These are phyloP conservation scores for Drosophila picticornis DNA, from an alignment of 2,888 invertebrate species.

Conservation along the genomic window DNA sequence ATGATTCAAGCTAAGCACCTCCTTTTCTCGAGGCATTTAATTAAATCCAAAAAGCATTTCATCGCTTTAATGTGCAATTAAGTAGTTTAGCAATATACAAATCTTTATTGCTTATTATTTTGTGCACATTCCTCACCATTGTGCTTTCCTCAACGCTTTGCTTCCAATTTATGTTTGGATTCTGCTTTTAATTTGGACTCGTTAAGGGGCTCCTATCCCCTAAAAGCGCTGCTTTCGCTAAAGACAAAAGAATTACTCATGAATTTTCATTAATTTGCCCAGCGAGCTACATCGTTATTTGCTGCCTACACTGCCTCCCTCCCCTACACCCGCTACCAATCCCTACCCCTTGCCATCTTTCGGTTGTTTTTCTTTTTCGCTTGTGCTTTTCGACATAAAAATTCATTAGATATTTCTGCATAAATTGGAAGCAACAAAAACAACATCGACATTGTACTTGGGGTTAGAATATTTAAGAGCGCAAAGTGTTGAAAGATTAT, in stretches of 20 bases:
- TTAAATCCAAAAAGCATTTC: conserved; percentile 56
- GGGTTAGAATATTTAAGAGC: not conserved
- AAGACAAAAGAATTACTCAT: conserved; percentile 62
- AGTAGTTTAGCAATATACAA: conserved; percentile 59
- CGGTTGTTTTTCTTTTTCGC: conserved; percentile 19
- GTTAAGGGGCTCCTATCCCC: conserved; percentile 42
- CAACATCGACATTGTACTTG: conserved; percentile 11
- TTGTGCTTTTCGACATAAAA: conserved; percentile 54
- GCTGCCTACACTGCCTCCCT: not conserved
- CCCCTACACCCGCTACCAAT: not conserved
- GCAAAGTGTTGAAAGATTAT: not conserved
- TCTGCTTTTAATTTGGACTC: conserved; percentile 69
- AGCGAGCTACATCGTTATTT: conserved; percentile 7
- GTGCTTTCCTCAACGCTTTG: conserved; percentile 4
- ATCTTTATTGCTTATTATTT: conserved; percentile 73
- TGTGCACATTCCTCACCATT: conserved; percentile 47
- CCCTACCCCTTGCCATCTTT: not conserved
- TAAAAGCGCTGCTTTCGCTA: conserved; percentile 4
- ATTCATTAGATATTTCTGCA: conserved; percentile 75
- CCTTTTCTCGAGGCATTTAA: conserved; percentile 54
- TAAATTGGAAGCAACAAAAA: conserved; percentile 59
- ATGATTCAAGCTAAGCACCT: not conserved
- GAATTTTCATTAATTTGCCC: conserved; percentile 75
- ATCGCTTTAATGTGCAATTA: conserved; percentile 64
- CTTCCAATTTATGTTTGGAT: conserved; percentile 59